phyloP scores from a whole-genome alignment of 2,888 invertebrate genomes.

The Drosophila mercatorum region DNA sequence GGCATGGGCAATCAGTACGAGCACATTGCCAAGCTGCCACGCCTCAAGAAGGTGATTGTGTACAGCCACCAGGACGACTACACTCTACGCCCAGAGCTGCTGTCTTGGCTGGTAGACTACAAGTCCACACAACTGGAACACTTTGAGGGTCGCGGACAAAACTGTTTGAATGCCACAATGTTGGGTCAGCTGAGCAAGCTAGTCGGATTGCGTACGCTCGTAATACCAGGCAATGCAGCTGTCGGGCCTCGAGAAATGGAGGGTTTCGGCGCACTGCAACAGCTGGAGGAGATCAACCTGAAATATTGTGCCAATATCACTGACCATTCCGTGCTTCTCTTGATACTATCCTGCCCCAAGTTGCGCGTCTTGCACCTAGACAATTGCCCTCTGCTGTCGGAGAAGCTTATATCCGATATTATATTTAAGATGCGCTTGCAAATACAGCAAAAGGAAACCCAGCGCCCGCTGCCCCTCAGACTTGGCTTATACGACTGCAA shows the following conservation, averaged over 20 bases:
- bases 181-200: constrained; percentile 33
- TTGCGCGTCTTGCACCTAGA: constrained; percentile 33
- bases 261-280: constrained; percentile 10
- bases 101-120: constrained; percentile 21
- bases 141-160: constrained; percentile 25
- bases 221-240: constrained; percentile 9
- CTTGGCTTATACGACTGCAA: constrained; percentile 10
- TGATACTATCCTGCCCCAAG: constrained; percentile 47
- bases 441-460: constrained; percentile 11
- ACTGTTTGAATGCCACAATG: neutral
- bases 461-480: constrained; percentile 47
- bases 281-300: constrained; percentile 47
- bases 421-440: constrained; percentile 37
- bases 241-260: constrained; percentile 17
- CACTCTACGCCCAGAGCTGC: constrained; percentile 17
- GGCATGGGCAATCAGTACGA: constrained; percentile 11
- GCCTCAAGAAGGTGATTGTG: constrained; percentile 40
- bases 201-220: constrained; percentile 20
- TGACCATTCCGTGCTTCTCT: constrained; percentile 26
- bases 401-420: constrained; percentile 31
- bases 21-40: constrained; percentile 50
- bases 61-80: neutral
- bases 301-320: neutral
- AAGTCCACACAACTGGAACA: constrained; percentile 36
- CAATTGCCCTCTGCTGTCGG: neutral